Percentiles rank a stretch among this genome's conserved stretches.
Conservation (phyloP, 2,888 invertebrate species). For the Pollenia labialis region DNA sequence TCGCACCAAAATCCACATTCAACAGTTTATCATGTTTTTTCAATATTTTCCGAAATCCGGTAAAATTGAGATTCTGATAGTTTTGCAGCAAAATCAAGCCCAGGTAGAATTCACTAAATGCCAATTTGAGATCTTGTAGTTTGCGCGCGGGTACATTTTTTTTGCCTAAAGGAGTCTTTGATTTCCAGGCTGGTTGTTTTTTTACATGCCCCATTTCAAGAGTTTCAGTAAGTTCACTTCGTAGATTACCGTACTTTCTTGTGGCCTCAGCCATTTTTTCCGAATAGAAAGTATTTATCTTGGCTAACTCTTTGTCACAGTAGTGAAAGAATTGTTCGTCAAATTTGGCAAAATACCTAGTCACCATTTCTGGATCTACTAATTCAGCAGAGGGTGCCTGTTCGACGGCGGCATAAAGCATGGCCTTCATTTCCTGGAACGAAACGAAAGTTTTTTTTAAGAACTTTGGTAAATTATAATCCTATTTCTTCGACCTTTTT, state of each 20-base stretch:
- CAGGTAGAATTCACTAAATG: constrained; percentile 95
- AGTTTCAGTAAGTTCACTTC: constrained; percentile 88
- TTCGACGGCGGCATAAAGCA: constrained; percentile 92
- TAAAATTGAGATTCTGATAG: constrained; percentile 94
- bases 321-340: constrained; percentile 94
- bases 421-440: constrained; percentile 91
- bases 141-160: constrained; percentile 87
- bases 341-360: constrained; percentile 91
- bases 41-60: constrained; percentile 94
- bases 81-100: constrained; percentile 94
- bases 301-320: constrained; percentile 93
- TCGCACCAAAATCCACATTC: constrained; percentile 88
- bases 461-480: not conserved
- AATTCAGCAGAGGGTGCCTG: constrained; percentile 91
- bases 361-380: constrained; percentile 88
- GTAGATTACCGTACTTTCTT: constrained; percentile 90
- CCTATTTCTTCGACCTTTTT: too few species aligned
- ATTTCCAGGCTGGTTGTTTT: constrained; percentile 83
- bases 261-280: constrained; percentile 96
- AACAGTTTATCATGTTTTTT: constrained; percentile 95
- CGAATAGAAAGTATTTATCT: constrained; percentile 95
- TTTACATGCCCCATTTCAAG: constrained; percentile 83
- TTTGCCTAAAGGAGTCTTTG: constrained; percentile 83
- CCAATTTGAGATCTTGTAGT: constrained; percentile 92
- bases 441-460: not conserved